Evolutionary conservation across 2,113 vertebrate species (phyloP).

Genomic region (Lipotes vexillifer): DNA sequence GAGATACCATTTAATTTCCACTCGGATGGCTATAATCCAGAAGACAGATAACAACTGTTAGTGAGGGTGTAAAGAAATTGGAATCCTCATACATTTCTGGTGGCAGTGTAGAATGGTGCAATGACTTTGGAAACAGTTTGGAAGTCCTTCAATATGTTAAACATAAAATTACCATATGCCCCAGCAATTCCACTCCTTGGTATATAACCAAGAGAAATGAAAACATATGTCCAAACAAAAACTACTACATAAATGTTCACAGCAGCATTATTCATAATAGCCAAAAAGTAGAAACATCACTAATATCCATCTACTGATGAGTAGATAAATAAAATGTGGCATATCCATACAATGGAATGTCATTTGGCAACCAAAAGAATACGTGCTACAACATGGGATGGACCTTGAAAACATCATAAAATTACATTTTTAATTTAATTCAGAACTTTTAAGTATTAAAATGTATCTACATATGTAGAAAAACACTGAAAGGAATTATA

Average conservation of each 20-base stretch:
- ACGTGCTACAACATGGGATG: neutral
- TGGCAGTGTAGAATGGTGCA: neutral
- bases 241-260: neutral
- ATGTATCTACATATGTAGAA: neutral
- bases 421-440: neutral
- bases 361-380: neutral
- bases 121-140: neutral
- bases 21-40: neutral
- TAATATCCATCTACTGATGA: neutral
- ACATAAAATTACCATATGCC: neutral
- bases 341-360: neutral
- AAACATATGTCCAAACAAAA: neutral
- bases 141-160: neutral
- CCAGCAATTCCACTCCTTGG: neutral
- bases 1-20: neutral
- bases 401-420: neutral
- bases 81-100: neutral
- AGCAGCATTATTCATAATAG: neutral
- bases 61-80: neutral
- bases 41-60: neutral
- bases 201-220: neutral
- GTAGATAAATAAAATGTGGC: neutral
- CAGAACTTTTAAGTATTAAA: neutral
- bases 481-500: neutral
- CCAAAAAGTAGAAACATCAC: neutral